Percentiles rank a stretch among this genome's conserved stretches.
Conservation (phyloP, 2,113 vertebrate genomes). For the Hemiprocne comata region DNA sequence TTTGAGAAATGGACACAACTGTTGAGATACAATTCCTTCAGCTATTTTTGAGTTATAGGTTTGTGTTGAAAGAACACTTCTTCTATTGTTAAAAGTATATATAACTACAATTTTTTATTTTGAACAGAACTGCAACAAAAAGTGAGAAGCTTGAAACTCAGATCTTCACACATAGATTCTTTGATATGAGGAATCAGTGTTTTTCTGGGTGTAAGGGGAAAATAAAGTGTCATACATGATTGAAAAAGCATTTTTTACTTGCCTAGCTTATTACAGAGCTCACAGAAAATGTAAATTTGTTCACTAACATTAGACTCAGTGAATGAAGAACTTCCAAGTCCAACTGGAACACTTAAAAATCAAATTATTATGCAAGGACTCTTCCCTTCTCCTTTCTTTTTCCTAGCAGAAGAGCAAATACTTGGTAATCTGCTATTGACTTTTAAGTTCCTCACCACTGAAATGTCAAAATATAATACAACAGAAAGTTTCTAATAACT, state of each 20-base stretch:
- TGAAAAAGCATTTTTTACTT: slow-evolving; percentile 29
- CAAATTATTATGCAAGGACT: background rate
- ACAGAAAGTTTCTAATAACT: slow-evolving; percentile 27
- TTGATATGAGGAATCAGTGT: background rate
- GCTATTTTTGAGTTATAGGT: background rate
- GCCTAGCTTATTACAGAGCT: slow-evolving; percentile 11
- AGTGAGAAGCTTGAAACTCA: slow-evolving; percentile 2
- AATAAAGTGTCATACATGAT: background rate
- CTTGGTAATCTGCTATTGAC: slow-evolving; percentile 21
- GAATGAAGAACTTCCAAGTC: slow-evolving; percentile 31
- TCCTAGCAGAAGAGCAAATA: slow-evolving; percentile 5
- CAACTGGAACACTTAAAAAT: slow-evolving; percentile 23
- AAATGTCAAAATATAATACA: background rate
- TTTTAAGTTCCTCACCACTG: slow-evolving; percentile 5
- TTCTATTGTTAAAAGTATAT: background rate
- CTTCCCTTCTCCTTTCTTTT: background rate
- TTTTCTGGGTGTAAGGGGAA: background rate
- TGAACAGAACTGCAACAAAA: background rate
- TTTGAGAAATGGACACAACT: background rate
- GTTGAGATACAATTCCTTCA: background rate
- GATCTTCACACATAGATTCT: background rate
- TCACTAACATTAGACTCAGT: background rate
- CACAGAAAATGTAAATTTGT: slow-evolving; percentile 38
- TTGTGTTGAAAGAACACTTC: slow-evolving; percentile 4
- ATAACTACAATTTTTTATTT: background rate